Evolutionary conservation across 2,113 vertebrate genomes (phyloP).

Genomic region (Delphinus delphis): DNA sequence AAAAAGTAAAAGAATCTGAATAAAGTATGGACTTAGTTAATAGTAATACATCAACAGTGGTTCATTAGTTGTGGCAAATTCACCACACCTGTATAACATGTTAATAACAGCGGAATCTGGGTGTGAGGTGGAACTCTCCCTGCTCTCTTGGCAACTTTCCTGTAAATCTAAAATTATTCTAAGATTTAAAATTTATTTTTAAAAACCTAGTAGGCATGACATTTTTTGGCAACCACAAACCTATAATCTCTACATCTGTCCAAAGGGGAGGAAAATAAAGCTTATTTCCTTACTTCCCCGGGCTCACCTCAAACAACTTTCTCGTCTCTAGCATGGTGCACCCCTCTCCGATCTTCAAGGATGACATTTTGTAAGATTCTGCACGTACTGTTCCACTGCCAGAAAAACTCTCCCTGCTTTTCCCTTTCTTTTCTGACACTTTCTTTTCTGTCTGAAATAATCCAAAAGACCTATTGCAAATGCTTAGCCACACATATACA

Average conservation of each 20-base stretch:
- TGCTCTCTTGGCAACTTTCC: neutral
- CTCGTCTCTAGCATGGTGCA: neutral
- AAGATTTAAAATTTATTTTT: neutral
- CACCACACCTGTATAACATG: neutral
- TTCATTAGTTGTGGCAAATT: neutral
- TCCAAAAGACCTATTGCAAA: neutral
- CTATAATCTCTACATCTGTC: neutral
- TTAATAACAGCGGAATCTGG: neutral
- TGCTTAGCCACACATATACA: neutral
- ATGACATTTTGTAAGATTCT: neutral
- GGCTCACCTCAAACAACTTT: neutral
- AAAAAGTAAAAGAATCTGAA: neutral
- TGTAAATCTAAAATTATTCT: neutral
- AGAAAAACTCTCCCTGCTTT: neutral
- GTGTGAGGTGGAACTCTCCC: neutral
- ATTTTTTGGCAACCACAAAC: neutral
- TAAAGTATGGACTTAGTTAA: neutral
- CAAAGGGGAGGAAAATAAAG: neutral
- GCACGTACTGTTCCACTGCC: neutral
- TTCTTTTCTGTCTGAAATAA: constrained; percentile 2
- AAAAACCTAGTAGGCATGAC: neutral
- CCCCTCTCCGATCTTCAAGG: neutral
- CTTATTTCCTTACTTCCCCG: neutral
- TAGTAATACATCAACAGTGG: neutral
- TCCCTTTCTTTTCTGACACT: neutral